Percentiles rank a stretch among this genome's conserved stretches.
phyloP scores from a whole-genome alignment of 1,140 invertebrate species.

The Plectrocnemia conspersa region DNA sequence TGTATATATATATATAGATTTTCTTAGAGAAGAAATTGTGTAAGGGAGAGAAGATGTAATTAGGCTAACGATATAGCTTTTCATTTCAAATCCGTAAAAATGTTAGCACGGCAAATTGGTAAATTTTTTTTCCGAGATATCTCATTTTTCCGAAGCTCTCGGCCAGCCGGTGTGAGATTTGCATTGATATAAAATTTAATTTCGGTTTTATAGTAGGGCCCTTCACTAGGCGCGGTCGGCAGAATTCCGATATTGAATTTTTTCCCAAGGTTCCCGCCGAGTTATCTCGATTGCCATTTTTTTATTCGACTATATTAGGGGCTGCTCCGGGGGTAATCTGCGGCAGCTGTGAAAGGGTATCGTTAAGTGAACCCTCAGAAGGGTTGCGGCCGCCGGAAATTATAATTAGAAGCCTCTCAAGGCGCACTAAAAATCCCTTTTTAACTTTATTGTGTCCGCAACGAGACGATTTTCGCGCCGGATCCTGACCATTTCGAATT shows the following conservation, averaged over 20 bases:
- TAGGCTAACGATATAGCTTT: too few relatives aligned
- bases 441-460: neutral
- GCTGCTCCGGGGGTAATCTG: slow-evolving; percentile 11
- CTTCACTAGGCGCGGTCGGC: neutral
- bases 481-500: too few relatives aligned
- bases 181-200: slow-evolving; percentile 18
- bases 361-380: slow-evolving; percentile 22
- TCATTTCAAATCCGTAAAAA: too few relatives aligned
- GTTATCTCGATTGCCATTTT: slow-evolving; percentile 17
- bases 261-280: neutral
- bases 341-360: slow-evolving; percentile 20
- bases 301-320: slow-evolving; percentile 19
- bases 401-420: slow-evolving; percentile 24
- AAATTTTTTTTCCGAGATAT: slow-evolving; percentile 6
- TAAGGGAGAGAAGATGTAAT: too few relatives aligned
- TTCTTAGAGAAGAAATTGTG: too few relatives aligned
- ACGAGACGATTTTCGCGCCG: slow-evolving; percentile 12
- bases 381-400: slow-evolving; percentile 20
- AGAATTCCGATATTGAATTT: slow-evolving; percentile 15
- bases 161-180: slow-evolving; percentile 13
- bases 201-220: slow-evolving; percentile 7
- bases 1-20: too few relatives aligned
- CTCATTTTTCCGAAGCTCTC: neutral
- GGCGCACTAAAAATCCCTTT: slow-evolving; percentile 21
- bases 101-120: too few relatives aligned